Evolutionary conservation across 2,888 invertebrate species (phyloP).

Genomic region (Hartigia nigra): DNA sequence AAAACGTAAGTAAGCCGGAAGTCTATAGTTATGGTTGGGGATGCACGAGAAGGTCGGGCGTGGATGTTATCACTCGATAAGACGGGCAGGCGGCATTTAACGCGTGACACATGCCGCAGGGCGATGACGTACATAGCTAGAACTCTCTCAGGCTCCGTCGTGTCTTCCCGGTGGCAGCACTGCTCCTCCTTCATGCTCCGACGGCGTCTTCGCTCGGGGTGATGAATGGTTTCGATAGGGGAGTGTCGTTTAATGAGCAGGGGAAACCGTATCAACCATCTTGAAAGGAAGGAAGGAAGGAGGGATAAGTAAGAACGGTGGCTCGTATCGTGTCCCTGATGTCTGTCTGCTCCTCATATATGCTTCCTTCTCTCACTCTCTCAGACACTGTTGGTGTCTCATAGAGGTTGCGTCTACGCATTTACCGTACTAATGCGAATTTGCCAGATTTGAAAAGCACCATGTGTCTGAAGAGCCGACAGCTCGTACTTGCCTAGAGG

Average conservation of each 20-base stretch:
- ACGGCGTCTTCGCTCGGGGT: slow-evolving; percentile 24
- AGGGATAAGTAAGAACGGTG: slow-evolving; percentile 8
- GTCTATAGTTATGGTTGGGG: not conserved
- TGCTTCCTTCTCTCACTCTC: not conserved
- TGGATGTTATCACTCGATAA: slow-evolving; percentile 23
- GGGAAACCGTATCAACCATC: slow-evolving; percentile 33
- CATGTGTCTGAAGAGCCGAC: slow-evolving; percentile 3
- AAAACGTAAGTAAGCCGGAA: slow-evolving; percentile 2
- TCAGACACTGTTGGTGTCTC: not conserved
- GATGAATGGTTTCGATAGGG: slow-evolving; percentile 44
- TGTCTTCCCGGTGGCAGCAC: slow-evolving; percentile 34
- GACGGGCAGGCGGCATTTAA: slow-evolving; percentile 18
- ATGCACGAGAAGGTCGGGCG: slow-evolving; percentile 3
- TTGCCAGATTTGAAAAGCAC: slow-evolving; percentile 23
- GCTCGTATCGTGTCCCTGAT: slow-evolving; percentile 26
- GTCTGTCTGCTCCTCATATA: slow-evolving; percentile 16
- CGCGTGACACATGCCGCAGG: slow-evolving; percentile 34
- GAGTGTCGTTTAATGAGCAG: slow-evolving; percentile 42
- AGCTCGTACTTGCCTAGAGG: slow-evolving; percentile 12
- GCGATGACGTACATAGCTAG: slow-evolving; percentile 35
- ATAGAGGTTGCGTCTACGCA: not conserved
- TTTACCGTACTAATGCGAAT: slow-evolving; percentile 35
- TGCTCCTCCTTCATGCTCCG: slow-evolving; percentile 18
- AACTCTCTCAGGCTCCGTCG: slow-evolving; percentile 37
- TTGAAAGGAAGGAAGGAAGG: slow-evolving; percentile 12